Base-by-base conservation (phyloP, 2,888 invertebrate species). In the Leucoma salicis region DNA sequence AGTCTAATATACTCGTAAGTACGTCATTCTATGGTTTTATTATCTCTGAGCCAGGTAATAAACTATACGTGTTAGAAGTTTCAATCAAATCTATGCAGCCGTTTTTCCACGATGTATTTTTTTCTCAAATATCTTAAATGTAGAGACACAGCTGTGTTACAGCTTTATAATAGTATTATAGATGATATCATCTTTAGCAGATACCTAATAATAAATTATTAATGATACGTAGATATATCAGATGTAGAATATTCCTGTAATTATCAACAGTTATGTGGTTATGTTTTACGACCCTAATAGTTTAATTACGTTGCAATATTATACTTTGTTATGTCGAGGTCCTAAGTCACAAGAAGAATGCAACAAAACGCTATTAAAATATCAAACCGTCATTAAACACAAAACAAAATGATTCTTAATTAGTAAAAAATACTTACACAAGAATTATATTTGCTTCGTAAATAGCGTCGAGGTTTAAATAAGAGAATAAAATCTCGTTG, bases 261-360 rank as follows among this genome's bases (percentile, higher is more conserved):
- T 21, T 21, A 21, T 21, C 21, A 21, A 21, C 21, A 21, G 6
- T 16, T 16, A 16, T 21, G 21, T 21, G 6, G 21, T 21, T 8
- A 21, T 21, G 21, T 21, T 21, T 8, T 48, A 46, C 35, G 40
- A 18, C 34, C 6, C 21, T 21, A 21, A 21, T 21, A 8, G 8
- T 21, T 21, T 21, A 21, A 21, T 21, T 21, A 21, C 8, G 21
- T 21, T 2, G 21, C 36, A 53, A 21, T 21, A 6, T 21, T 21
- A 21, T 21, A 8, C 8, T 8, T 21, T 21, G 21, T 21, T 21
- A 21, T 21, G 6, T 21, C 21, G 8, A 21, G 21, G 21, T 21
- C 21, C 8, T 21, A 21, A 8, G 8, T 21, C 21, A 21, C 8
- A 21, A 21, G n/a, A n/a, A n/a, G n/a, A n/a, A n/a, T n/a, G n/a